Base-by-base conservation (phyloP, 2,113 vertebrate genomes). In the Chaetorhynchus papuensis region DNA sequence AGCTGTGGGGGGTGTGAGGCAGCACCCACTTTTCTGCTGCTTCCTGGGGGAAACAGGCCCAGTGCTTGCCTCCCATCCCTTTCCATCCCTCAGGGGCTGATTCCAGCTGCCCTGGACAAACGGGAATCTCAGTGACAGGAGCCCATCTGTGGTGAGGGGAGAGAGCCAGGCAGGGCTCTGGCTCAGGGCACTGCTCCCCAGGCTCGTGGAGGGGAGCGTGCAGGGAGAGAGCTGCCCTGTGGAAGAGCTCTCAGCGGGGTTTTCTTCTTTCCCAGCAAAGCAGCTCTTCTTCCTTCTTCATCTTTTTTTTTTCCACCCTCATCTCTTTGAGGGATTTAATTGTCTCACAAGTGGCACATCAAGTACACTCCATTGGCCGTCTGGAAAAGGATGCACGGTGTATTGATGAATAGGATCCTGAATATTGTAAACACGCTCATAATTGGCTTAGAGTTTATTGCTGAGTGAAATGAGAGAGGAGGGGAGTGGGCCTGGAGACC, bases 251-350 rank as follows among this genome's bases (percentile, higher is more conserved):
- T 88, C 8, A 3, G 59, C 60, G 5, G 65, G 65, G 52, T 47
- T 65, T 92, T 83, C 85, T 95, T 54, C 75, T 72, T 95, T 95
- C 70, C 16, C 6, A 68, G 77, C 82, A 93, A 92, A 90, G 87
- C 85, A 74, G 83, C 94, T 79, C 77, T 61, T 82, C 84, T 74
- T 91, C 47, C 53, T 93, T 28, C 35, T 41, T 27, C 57, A 35
- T 64, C 33, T 37, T 71, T 90, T 83, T 82, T 82, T 83, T 80
- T 65, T 16, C 24, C 50, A 6, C 65, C 78, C 76, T 61, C 18
- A 3, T 87, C 94, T 85, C 88, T 95, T 93, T 91, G 95, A 95
- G 96, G 95, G 94, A 96, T 96, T 87, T 89, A 61, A 96, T 97
- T 97, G 96, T 96, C 87, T 96, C 83, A 92, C 84, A 90, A 96